Base-by-base conservation (phyloP, 1,140 invertebrate species). In the Hyles vespertilio region DNA sequence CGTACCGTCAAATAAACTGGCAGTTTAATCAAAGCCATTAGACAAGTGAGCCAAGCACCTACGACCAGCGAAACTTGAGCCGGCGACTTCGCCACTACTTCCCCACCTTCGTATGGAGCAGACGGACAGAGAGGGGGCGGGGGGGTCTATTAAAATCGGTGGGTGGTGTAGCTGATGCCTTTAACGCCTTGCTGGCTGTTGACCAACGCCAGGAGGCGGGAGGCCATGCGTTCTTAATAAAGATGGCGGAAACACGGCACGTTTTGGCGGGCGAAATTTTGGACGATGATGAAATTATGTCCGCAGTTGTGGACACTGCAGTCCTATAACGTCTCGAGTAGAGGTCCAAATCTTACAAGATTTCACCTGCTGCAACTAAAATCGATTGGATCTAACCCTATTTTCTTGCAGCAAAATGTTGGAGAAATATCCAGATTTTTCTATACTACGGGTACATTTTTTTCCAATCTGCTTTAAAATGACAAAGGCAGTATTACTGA, bases 11-110 rank as follows among this genome's bases (percentile, higher is more conserved):
- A 88, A 88, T 86, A 88, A 88, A 88, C 84, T 88, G 84, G 80
- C 84, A 88, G 83, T 86, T 84, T 88, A 88, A 88, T 88, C 84
- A 88, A 86, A 88, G 77, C 84, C 80, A 88, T 88, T 88, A 88
- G 84, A 88, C 83, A 84, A 84, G 81, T 88, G 83, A 88, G 82
- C 83, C 83, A 84, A 87, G 82, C 79, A 81, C 76, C 82, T 73
- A 70, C 67, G 69, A 60, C 81, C 79, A 69, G 49, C 34, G 6
- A 72, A 72, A 53, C 48, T 10, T 75, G 84, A 78, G 51, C 81
- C 72, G 73, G 78, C 75, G 70, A 65, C 63, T 68, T 64, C 66
- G 61, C 63, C 71, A 56, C 58, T 11, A 55, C 55, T 52, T 56
- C 59, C 67, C 69, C 59, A 58, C 56, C 60, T 54, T 53, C 47